These are phyloP conservation scores for Malurus leucopterus DNA, from an alignment of 2,797 vertebrate species.

Conservation along the genomic window DNA sequence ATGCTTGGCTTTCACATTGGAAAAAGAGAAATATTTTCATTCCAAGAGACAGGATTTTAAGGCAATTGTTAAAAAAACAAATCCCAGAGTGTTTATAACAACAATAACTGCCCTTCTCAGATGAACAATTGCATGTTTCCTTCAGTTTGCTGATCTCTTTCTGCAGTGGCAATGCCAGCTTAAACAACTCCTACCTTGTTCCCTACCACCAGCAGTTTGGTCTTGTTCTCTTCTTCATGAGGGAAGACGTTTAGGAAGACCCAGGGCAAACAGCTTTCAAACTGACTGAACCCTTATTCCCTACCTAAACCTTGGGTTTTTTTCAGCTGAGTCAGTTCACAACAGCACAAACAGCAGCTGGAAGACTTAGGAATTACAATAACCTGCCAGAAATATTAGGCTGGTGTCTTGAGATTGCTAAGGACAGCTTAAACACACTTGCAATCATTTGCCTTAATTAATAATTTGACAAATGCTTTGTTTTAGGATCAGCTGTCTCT, in stretches of 20 bases:
- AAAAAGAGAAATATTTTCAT: background rate
- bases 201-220: background rate
- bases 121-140: background rate
- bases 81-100: background rate
- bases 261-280: background rate
- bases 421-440: background rate
- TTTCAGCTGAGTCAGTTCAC: background rate
- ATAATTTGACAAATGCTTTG: background rate
- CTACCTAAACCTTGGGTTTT: background rate
- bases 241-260: background rate
- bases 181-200: background rate
- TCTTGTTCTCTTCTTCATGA: background rate
- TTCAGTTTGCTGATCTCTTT: background rate
- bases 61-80: background rate
- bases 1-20: background rate
- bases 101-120: background rate
- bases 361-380: background rate
- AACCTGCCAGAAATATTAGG: background rate
- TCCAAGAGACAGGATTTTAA: background rate
- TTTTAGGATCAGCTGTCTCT: background rate
- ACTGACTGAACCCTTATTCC: background rate
- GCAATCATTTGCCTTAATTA: background rate
- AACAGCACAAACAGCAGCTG: background rate
- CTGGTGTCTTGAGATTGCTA: background rate
- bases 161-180: background rate